A percentile compares a stretch with the other conserved stretches of the same genome.
These are phyloP conservation scores for Dromaius novaehollandiae DNA, from an alignment of 2,113 vertebrate species.

Conservation along the genomic window DNA sequence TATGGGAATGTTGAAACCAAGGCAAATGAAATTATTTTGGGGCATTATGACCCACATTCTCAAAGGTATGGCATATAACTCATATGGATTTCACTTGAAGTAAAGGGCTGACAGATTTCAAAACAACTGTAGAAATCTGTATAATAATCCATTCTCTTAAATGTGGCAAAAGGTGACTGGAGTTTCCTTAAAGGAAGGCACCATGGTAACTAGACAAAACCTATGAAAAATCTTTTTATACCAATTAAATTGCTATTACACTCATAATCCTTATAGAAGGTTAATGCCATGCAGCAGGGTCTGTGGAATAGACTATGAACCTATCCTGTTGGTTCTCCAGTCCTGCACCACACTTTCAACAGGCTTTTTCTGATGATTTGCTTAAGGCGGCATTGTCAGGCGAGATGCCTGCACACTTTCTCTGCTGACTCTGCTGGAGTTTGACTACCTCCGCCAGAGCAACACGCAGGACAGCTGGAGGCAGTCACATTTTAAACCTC, in stretches of 20 bases:
- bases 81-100: not conserved
- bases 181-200: not conserved
- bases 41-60: not conserved
- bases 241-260: not conserved
- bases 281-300: fast-evolving
- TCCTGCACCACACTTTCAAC: not conserved
- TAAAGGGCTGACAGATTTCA: not conserved
- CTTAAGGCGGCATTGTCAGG: not conserved
- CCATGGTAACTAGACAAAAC: fast-evolving
- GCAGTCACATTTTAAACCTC: not conserved
- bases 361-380: not conserved
- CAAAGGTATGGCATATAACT: fast-evolving
- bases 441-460: not conserved
- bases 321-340: fast-evolving
- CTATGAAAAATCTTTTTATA: not conserved
- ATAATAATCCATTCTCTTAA: not conserved
- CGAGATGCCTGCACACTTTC: fast-evolving
- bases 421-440: not conserved
- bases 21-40: not conserved
- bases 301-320: not conserved
- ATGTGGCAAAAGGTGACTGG: fast-evolving
- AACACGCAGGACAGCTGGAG: not conserved
- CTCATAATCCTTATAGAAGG: not conserved
- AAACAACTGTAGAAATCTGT: not conserved
- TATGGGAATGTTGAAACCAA: not conserved